Conservation (phyloP, 1,140 invertebrate genomes). For the Pectinophora gossypiella region DNA sequence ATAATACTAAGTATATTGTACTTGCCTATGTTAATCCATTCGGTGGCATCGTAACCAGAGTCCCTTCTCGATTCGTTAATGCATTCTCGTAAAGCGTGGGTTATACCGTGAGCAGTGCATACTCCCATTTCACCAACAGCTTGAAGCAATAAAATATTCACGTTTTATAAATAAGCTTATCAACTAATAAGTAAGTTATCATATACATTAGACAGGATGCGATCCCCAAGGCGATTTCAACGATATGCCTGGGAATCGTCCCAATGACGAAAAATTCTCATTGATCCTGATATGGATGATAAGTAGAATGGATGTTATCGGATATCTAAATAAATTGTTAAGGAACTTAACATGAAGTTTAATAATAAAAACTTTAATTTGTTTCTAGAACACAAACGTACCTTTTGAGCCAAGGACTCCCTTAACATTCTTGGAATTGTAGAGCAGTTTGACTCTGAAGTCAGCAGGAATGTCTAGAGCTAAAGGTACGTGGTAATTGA, state of each 20-base stretch:
- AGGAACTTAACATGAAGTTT: no score
- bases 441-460: constrained; percentile 84
- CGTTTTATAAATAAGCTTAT: no score
- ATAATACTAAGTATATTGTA: neutral
- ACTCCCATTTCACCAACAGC: constrained; percentile 62
- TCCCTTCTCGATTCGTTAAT: constrained; percentile 53
- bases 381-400: constrained; percentile 61
- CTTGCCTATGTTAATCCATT: constrained; percentile 50
- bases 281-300: no score
- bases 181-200: no score
- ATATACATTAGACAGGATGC: no score
- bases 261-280: no score
- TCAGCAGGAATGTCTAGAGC: constrained; percentile 90
- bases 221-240: no score
- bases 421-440: constrained; percentile 82
- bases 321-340: no score
- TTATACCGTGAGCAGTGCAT: constrained; percentile 39
- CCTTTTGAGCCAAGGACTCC: constrained; percentile 89
- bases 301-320: no score
- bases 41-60: constrained; percentile 38
- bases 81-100: constrained; percentile 40
- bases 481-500: constrained; percentile 89
- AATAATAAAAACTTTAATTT: no score
- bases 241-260: no score
- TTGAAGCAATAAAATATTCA: no score